Evolutionary conservation across 2,113 vertebrate species (phyloP).

Genomic region (Chloropsis hardwickii): DNA sequence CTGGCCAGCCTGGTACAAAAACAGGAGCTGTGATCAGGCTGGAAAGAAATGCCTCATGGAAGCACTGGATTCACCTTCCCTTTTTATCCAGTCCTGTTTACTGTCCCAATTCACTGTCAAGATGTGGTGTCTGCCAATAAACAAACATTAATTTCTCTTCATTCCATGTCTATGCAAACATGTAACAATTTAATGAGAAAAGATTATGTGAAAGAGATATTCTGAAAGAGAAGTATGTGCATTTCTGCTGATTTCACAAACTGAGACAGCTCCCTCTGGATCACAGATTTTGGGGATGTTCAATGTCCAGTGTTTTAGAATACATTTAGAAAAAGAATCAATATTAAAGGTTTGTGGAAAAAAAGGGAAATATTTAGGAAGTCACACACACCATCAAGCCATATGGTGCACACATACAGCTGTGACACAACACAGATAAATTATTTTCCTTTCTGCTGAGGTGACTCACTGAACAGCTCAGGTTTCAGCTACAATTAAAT

Average conservation of each 20-base stretch:
- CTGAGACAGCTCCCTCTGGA: not conserved
- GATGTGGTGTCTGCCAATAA: not conserved
- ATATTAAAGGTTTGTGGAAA: not conserved
- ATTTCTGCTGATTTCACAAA: not conserved
- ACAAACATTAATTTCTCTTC: not conserved
- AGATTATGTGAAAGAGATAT: not conserved
- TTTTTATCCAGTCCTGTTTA: not conserved
- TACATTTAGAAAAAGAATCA: not conserved
- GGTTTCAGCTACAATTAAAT: not conserved
- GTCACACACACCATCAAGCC: not conserved
- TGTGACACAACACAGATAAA: not conserved
- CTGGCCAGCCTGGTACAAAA: not conserved
- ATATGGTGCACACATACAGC: not conserved
- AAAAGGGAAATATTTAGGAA: not conserved
- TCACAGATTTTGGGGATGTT: not conserved
- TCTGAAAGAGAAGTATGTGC: not conserved
- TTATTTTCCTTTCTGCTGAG: not conserved
- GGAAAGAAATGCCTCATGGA: not conserved
- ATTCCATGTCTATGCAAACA: not conserved
- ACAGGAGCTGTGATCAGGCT: not conserved
- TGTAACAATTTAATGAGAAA: not conserved
- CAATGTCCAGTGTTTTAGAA: not conserved
- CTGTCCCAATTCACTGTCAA: not conserved
- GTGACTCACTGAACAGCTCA: not conserved
- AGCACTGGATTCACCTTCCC: not conserved